Evolutionary conservation across 2,113 vertebrate genomes (phyloP).

Genomic region (Delphinus delphis): DNA sequence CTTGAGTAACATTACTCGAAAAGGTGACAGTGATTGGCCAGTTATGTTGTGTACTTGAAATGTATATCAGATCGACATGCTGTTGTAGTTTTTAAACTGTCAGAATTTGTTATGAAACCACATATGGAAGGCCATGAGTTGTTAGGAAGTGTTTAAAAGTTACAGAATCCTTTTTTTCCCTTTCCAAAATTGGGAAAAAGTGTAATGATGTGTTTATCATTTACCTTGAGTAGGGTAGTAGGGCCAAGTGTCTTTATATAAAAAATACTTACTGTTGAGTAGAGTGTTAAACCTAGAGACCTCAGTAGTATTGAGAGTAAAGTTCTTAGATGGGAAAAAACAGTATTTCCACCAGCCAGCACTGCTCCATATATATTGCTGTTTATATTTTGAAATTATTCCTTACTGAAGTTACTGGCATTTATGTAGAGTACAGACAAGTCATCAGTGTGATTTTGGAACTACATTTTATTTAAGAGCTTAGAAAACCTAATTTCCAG

Average conservation of each 20-base stretch:
- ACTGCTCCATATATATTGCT: not conserved
- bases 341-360: not conserved
- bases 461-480: not conserved
- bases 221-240: not conserved
- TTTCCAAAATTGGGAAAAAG: not conserved
- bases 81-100: conserved; percentile 59
- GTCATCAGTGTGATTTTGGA: not conserved
- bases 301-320: not conserved
- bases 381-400: conserved; percentile 39
- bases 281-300: not conserved
- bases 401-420: not conserved
- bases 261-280: not conserved
- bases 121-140: not conserved
- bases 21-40: conserved; percentile 42
- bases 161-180: not conserved
- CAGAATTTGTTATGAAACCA: conserved; percentile 65
- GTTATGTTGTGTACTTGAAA: not conserved
- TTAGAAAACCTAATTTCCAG: not conserved
- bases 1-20: not conserved
- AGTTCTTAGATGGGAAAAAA: not conserved
- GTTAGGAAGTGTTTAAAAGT: conserved; percentile 20
- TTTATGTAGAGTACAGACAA: not conserved
- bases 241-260: conserved; percentile 28
- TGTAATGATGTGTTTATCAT: not conserved
- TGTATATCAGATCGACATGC: not conserved